phyloP scores from a whole-genome alignment of 2,113 vertebrate species.

The Podarcis raffonei region DNA sequence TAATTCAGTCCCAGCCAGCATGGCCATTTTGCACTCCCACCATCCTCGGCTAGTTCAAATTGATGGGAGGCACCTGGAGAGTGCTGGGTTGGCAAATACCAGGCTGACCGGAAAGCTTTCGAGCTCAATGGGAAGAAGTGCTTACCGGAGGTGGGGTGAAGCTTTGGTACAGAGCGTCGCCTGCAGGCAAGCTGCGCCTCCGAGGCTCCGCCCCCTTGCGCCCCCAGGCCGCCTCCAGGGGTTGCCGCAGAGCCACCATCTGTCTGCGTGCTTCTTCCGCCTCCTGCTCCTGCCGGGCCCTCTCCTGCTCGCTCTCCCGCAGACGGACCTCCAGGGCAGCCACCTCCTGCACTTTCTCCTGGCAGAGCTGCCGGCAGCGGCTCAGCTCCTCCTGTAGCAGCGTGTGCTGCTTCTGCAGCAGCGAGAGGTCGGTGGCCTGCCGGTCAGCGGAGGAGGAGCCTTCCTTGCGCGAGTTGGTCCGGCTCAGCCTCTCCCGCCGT shows the following conservation, averaged over 20 bases:
- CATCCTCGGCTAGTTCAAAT: too few species aligned
- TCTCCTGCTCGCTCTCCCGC: constrained; percentile 82
- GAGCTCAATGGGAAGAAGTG: background rate
- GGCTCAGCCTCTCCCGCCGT: constrained; percentile 64
- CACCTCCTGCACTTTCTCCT: constrained; percentile 67
- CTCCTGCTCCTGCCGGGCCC: constrained; percentile 75
- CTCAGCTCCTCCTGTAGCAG: constrained; percentile 88
- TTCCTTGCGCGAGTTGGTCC: constrained; percentile 74
- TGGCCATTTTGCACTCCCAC: too few species aligned
- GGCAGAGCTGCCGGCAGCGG: constrained; percentile 75
- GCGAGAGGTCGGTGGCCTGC: constrained; percentile 75
- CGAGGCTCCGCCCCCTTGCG: constrained; percentile 64
- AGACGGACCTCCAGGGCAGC: constrained; percentile 79
- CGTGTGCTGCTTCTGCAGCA: constrained; percentile 86
- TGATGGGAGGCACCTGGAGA: too few species aligned
- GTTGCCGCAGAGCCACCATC: constrained; percentile 72
- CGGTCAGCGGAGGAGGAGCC: constrained; percentile 57
- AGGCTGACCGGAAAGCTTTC: background rate
- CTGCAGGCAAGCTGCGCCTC: constrained; percentile 71
- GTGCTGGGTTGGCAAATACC: too few species aligned
- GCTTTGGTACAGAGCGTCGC: constrained; percentile 73
- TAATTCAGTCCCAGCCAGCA: too few species aligned
- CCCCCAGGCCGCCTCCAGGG: constrained; percentile 52
- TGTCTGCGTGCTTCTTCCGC: constrained; percentile 78
- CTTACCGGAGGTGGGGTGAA: constrained; percentile 63